These are phyloP conservation scores for Pristionchus maxplancki DNA, from an alignment of 2,888 invertebrate species.

Conservation along the genomic window DNA sequence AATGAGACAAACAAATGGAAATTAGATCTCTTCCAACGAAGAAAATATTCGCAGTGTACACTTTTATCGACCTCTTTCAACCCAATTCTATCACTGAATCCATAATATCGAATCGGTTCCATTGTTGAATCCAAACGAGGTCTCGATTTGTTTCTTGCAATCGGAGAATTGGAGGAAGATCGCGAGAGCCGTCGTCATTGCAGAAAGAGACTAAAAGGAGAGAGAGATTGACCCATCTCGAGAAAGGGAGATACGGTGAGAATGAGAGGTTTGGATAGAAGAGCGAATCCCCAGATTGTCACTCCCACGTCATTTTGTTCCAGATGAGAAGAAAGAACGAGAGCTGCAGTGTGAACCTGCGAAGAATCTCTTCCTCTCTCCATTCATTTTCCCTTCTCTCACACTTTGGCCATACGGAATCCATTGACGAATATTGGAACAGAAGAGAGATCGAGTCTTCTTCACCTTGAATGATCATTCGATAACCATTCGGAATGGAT, in stretches of 20 bases:
- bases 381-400: background rate
- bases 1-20: background rate
- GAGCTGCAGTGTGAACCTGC: conserved; percentile 18
- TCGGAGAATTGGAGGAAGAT: conserved; percentile 35
- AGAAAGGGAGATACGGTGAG: background rate
- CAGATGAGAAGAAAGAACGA: conserved; percentile 18
- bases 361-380: background rate
- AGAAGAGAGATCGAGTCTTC: conserved; percentile 26
- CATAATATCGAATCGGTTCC: background rate
- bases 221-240: background rate
- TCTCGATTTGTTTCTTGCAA: conserved; percentile 16
- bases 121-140: background rate
- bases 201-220: conserved; percentile 1
- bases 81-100: too few species aligned
- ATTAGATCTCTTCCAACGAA: background rate
- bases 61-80: background rate
- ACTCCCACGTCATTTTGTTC: conserved; percentile 32
- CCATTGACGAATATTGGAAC: conserved; percentile 24
- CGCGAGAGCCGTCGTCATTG: conserved; percentile 14
- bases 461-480: background rate
- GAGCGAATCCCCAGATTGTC: conserved; percentile 31
- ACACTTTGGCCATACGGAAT: conserved; percentile 33
- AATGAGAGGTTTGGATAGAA: conserved; percentile 36
- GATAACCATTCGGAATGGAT: background rate
- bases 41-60: background rate